phyloP scores from a whole-genome alignment of 1,140 invertebrate genomes.

The Bombus soroeensis region DNA sequence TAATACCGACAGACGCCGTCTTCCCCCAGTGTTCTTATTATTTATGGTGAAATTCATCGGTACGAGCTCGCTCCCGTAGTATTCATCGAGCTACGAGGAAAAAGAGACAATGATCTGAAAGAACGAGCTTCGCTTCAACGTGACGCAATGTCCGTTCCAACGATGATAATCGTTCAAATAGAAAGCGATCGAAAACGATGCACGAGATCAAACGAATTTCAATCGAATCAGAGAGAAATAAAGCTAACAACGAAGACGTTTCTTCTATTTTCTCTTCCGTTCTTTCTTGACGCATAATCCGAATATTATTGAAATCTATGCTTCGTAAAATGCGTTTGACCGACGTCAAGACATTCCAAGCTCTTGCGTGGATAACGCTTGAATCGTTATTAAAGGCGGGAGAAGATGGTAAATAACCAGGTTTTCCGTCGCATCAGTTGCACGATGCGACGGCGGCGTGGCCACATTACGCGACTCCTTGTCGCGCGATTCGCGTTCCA shows the following conservation, averaged over 20 bases:
- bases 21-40: constrained; percentile 51
- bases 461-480: neutral
- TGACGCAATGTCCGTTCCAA: neutral
- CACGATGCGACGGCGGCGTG: neutral
- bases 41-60: constrained; percentile 55
- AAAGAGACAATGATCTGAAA: neutral
- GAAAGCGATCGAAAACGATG: neutral
- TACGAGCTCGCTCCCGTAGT: no score
- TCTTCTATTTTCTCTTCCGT: rapidly evolving
- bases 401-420: no score
- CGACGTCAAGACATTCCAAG: neutral
- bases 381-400: neutral
- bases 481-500: constrained; percentile 52
- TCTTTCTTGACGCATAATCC: neutral
- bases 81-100: neutral
- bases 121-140: neutral
- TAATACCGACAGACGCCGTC: constrained; percentile 61
- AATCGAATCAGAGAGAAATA: neutral
- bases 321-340: neutral
- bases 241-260: neutral
- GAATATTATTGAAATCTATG: neutral
- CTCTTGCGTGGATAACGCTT: neutral
- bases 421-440: constrained; percentile 19
- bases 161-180: neutral
- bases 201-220: neutral